Evolutionary conservation across 2,797 vertebrate genomes (phyloP), one percentile per base, ranked within the genome.

Genomic region (Anguilla anguilla): DNA sequence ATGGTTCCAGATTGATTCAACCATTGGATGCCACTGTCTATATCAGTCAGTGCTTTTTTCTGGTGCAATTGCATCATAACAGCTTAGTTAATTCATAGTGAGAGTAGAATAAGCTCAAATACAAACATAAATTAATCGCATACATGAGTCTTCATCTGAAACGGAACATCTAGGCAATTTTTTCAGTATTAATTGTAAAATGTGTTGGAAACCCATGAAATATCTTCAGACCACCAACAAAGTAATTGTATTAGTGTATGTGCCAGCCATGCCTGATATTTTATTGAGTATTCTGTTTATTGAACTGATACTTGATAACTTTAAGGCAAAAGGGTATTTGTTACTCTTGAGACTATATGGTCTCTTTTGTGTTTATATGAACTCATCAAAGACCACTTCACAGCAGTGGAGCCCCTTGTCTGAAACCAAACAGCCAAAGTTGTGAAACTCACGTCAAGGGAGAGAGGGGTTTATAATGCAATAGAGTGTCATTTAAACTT

Each of bases 321-420:
- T 86, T 59, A n/a, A 35, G 87, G 83, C 59, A 83, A 35, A 67
- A 69, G 25, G 77, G 86, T 31, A 53, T 2, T 72, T 55, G 39
- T 72, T 83, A 57, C 59, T 59, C 55, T 61, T 84, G 72, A 85
- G 87, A 79, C 87, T 39, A 9, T 4, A 1, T 85, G 83, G 19
- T 83, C 51, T 85, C 10, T 61, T 72, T 83, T 17, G 25, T 43
- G 61, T 86, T 86, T 83, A 74, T 72, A 57, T 53, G 15, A 83
- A 86, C 85, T 83, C 88, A 59, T 83, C 85, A 83, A 69, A 88
- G 85, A 86, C 67, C 51, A 35, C 49, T 31, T 55, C 87, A 85
- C 84, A 67, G 84, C 74, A 28, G 43, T 55, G 46, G 82, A 88
- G n/a, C 74, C 55, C 35, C 83, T 79, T 81, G 83, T 88, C 35